Percentiles rank a stretch among this genome's conserved stretches.
These are phyloP conservation scores for Apolygus lucorum DNA, from an alignment of 1,140 invertebrate species.

Conservation along the genomic window DNA sequence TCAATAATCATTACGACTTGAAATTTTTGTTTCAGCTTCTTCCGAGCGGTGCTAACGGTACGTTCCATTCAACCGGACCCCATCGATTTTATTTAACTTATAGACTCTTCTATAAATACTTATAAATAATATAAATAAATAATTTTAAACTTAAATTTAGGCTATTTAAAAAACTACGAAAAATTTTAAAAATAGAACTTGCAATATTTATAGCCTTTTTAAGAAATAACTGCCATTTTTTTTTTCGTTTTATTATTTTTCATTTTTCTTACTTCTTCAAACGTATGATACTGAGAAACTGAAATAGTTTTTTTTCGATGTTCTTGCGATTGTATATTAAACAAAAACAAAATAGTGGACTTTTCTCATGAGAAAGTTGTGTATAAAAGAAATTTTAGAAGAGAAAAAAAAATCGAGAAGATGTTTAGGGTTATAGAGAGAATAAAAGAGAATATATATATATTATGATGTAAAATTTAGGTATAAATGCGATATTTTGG, in stretches of 20 bases:
- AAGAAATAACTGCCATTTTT: conserved; percentile 14
- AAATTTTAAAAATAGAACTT: neutral
- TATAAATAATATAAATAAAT: neutral
- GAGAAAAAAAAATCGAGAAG: neutral
- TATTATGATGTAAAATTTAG: neutral
- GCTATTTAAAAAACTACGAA: neutral
- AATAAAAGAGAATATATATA: neutral
- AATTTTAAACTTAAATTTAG: conserved; percentile 2
- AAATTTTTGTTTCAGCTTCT: neutral
- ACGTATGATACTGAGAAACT: neutral
- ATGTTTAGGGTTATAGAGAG: neutral
- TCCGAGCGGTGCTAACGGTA: neutral
- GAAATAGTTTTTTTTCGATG: neutral
- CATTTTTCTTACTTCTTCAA: neutral
- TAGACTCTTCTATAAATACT: conserved; percentile 8
- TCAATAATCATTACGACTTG: too few relatives aligned
- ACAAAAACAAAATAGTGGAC: neutral
- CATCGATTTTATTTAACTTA: conserved; percentile 14
- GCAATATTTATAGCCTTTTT: conserved; percentile 11
- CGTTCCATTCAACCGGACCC: conserved; percentile 14
- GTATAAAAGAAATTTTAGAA: neutral
- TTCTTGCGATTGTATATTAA: neutral
- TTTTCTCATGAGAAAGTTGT: neutral
- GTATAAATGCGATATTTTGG: neutral
- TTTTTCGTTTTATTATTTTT: neutral